Percentiles rank a stretch among this genome's conserved stretches.
Evolutionary conservation across 2,113 vertebrate genomes (phyloP).

Genomic region (Saguinus imperator): DNA sequence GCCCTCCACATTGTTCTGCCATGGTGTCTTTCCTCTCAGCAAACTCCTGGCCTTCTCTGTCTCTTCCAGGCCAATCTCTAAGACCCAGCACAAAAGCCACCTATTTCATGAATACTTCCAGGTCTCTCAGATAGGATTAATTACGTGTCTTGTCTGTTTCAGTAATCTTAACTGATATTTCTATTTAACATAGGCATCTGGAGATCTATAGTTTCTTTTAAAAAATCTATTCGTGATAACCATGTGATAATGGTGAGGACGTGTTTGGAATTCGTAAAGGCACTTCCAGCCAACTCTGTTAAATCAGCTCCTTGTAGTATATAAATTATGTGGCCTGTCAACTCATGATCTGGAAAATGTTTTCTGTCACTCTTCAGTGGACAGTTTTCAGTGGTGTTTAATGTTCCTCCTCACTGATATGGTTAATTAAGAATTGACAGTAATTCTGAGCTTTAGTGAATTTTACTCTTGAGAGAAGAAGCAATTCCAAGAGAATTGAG

Average conservation of each 20-base stretch:
- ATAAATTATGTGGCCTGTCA: slow-evolving; percentile 59
- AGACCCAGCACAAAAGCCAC: neutral
- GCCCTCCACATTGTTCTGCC: accelerated
- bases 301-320: neutral
- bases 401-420: slow-evolving; percentile 48
- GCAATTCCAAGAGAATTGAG: slow-evolving; percentile 36
- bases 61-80: neutral
- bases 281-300: neutral
- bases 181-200: neutral
- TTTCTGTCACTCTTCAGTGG: slow-evolving; percentile 57
- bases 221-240: slow-evolving; percentile 21
- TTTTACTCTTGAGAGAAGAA: slow-evolving; percentile 55
- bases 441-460: slow-evolving; percentile 45
- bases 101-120: neutral
- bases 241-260: neutral
- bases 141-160: neutral
- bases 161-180: neutral
- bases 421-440: slow-evolving; percentile 71
- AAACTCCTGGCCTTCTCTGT: neutral
- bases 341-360: slow-evolving; percentile 30
- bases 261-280: slow-evolving; percentile 39
- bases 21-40: neutral
- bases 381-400: slow-evolving; percentile 54
- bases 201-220: neutral
- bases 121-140: neutral